phyloP scores from a whole-genome alignment of 2,113 vertebrate species.

The Octodon degus region DNA sequence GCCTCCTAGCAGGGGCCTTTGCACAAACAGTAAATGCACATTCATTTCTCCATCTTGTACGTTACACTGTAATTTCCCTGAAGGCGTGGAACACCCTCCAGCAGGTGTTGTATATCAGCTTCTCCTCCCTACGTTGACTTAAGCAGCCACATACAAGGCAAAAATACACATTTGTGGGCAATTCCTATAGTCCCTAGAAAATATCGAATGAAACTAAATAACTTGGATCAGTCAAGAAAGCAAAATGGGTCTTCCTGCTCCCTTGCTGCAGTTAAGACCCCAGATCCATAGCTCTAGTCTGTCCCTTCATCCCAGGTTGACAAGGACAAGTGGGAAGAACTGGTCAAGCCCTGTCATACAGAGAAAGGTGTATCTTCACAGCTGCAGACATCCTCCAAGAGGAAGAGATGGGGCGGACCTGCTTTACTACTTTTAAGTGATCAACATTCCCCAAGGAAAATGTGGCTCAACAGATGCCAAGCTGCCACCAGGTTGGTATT shows the following conservation, averaged over 20 bases:
- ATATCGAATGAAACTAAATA: background rate
- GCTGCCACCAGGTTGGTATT: background rate
- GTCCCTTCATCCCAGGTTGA: background rate
- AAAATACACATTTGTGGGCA: background rate
- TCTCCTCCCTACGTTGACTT: background rate
- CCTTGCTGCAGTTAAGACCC: background rate
- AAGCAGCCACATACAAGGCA: background rate
- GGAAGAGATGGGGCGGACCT: background rate
- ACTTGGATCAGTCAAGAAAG: slow-evolving; percentile 10
- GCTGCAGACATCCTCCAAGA: background rate
- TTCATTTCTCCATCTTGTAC: background rate
- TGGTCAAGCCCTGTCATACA: fast-evolving
- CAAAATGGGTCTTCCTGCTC: background rate
- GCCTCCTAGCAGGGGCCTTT: background rate
- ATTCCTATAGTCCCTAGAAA: background rate
- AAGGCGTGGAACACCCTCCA: background rate
- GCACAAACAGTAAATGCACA: background rate
- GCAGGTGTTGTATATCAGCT: background rate
- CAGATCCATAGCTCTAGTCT: background rate
- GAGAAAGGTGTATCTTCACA: background rate
- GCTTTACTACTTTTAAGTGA: background rate
- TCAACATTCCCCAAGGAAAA: background rate
- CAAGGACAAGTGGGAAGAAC: background rate
- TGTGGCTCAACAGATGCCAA: background rate
- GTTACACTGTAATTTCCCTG: background rate